A percentile compares a stretch with the other conserved stretches of the same genome.
These are phyloP conservation scores for Himalopsyche japonica DNA, from an alignment of 2,888 invertebrate species.

Conservation along the genomic window DNA sequence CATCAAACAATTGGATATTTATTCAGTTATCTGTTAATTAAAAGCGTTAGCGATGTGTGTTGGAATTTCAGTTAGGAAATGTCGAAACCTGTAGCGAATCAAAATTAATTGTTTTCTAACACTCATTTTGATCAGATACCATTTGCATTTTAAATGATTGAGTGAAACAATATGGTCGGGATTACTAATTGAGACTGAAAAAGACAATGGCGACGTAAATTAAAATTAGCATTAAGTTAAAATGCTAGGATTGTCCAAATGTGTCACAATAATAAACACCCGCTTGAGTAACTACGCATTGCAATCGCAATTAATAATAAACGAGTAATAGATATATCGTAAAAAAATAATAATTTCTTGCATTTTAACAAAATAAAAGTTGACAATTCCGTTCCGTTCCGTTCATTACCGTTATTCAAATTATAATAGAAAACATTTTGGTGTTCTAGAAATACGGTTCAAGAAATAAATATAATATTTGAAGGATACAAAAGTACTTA, in stretches of 20 bases:
- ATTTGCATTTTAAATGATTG: neutral
- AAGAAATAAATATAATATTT: too few species aligned
- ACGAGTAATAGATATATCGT: too few species aligned
- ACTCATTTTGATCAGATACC: neutral
- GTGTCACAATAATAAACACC: neutral
- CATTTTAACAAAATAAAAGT: too few species aligned
- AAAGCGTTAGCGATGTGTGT: neutral
- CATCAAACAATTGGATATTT: neutral
- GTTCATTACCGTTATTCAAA: too few species aligned
- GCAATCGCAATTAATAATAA: too few species aligned
- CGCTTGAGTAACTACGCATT: neutral
- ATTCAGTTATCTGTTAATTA: neutral
- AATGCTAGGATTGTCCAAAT: neutral
- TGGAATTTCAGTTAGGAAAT: neutral
- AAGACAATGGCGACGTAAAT: neutral
- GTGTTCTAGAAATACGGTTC: too few species aligned
- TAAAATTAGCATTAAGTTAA: neutral
- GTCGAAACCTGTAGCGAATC: neutral
- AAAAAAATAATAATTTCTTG: too few species aligned
- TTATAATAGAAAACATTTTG: too few species aligned
- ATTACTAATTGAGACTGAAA: neutral
- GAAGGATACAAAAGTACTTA: too few species aligned
- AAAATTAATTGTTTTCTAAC: constrained; percentile 1
- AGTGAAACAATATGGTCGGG: neutral
- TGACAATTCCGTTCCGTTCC: too few species aligned